Conservation (phyloP, 2,113 vertebrate genomes). For the human (Homo sapiens) region GRCh38 chr2:160906001-160906500, state of each 20-base stretch:
- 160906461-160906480: neutral
- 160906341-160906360: neutral
- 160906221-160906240: neutral
- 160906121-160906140: neutral
- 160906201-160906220: neutral
- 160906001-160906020: neutral
- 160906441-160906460: neutral
- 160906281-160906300: neutral
- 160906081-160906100: neutral
- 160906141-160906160: neutral
- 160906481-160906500: neutral
- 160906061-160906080: neutral
- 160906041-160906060: neutral
- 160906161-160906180: constrained; percentile 6
- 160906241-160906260: neutral
- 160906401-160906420: neutral
- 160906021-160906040: neutral
- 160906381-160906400: constrained; percentile 19
- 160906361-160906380: neutral
- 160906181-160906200: neutral
- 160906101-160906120: neutral
- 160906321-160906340: neutral
- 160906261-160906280: constrained; percentile 29
- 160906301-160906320: neutral
- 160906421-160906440: neutral